Evolutionary conservation across 2,113 vertebrate genomes (phyloP).

Genomic region (Pterocles orientalis): DNA sequence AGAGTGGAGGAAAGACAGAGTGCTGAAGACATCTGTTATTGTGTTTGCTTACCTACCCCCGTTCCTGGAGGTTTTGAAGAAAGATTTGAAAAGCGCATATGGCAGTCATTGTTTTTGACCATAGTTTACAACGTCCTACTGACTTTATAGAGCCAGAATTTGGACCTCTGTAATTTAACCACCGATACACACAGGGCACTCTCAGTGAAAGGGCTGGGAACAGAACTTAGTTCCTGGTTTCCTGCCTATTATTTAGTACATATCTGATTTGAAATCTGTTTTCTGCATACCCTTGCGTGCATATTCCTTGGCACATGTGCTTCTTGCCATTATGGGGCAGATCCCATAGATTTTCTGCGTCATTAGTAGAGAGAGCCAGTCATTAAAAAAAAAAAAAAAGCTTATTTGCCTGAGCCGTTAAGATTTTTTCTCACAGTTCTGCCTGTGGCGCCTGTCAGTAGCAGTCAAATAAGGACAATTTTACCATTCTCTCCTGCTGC

Average conservation of each 20-base stretch:
- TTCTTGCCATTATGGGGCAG: conserved; percentile 36
- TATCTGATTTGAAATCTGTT: conserved; percentile 52
- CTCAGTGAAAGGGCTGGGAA: conserved; percentile 16
- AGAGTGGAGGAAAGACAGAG: neutral
- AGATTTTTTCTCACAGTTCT: conserved; percentile 75
- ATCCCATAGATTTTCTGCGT: conserved; percentile 57
- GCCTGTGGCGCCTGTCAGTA: conserved; percentile 81
- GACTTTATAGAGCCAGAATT: neutral
- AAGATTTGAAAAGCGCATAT: neutral
- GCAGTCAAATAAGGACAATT: conserved; percentile 87
- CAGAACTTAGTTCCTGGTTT: conserved; percentile 40
- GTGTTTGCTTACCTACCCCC: conserved; percentile 5
- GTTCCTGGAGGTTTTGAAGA: conserved; percentile 8
- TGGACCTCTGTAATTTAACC: neutral
- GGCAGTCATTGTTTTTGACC: conserved; percentile 6
- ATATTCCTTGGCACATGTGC: conserved; percentile 25
- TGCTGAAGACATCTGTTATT: neutral
- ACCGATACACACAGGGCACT: neutral
- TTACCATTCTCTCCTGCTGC: conserved; percentile 83
- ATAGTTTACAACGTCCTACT: neutral
- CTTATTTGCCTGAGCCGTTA: conserved; percentile 72
- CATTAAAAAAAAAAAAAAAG: conserved; percentile 36
- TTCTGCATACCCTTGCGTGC: conserved; percentile 15
- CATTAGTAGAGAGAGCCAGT: conserved; percentile 51
- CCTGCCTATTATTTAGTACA: conserved; percentile 24